Evolutionary conservation across 2,888 invertebrate genomes (phyloP).

Genomic region (Margaritifera margaritifera): DNA sequence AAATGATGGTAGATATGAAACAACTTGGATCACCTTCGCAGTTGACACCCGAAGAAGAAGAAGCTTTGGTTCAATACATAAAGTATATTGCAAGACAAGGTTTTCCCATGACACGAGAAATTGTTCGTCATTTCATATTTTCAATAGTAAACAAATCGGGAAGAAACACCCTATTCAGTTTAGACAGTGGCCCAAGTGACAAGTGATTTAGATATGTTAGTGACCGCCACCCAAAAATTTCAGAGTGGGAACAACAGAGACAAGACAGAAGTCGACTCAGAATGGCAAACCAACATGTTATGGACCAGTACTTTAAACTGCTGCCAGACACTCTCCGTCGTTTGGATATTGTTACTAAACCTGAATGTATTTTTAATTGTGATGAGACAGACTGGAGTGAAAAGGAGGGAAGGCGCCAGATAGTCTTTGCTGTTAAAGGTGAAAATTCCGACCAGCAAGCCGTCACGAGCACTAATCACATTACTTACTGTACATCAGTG

Average conservation of each 20-base stretch:
- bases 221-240: constrained; percentile 1
- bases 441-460: constrained; percentile 3
- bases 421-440: constrained; percentile 5
- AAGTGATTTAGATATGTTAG: constrained; percentile 9
- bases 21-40: background rate
- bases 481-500: too few relatives aligned
- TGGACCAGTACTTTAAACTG: constrained; percentile 5
- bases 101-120: constrained; percentile 3
- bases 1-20: background rate
- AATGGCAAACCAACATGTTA: constrained; percentile 6
- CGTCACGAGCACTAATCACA: too few relatives aligned
- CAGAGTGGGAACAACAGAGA: too few relatives aligned
- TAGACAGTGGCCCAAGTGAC: constrained; percentile 12
- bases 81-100: constrained; percentile 1
- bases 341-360: background rate
- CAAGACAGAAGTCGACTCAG: constrained; percentile 3
- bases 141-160: background rate
- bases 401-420: constrained; percentile 5
- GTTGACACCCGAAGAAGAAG: constrained; percentile 1
- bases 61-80: background rate
- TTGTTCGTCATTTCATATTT: constrained; percentile 1
- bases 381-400: constrained; percentile 14
- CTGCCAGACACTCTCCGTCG: background rate
- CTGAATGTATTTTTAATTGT: constrained; percentile 12
- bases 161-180: background rate